Percentiles rank a stretch among this genome's conserved stretches.
phyloP scores from a whole-genome alignment of 1,140 invertebrate species.

The Sarcophaga peregrina region DNA sequence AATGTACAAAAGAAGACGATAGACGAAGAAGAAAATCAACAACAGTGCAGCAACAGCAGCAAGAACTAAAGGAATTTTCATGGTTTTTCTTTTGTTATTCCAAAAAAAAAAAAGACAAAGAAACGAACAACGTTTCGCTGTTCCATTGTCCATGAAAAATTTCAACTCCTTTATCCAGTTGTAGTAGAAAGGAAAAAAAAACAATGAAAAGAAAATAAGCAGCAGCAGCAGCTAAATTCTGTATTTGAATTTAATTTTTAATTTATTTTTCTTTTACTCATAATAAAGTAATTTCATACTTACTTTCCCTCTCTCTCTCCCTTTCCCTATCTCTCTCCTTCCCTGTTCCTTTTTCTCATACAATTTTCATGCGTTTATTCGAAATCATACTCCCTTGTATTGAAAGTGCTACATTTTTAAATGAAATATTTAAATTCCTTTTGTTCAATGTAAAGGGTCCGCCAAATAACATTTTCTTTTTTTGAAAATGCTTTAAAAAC shows the following conservation, averaged over 20 bases:
- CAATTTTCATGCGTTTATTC: background rate
- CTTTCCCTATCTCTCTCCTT: background rate
- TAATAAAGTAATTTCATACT: slow-evolving; percentile 6
- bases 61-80: background rate
- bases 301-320: background rate
- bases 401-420: background rate
- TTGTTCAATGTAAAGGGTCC: too few relatives aligned
- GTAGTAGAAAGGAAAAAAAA: too few relatives aligned
- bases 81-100: background rate
- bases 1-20: background rate
- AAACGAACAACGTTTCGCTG: too few relatives aligned
- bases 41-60: background rate
- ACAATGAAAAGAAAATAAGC: too few relatives aligned
- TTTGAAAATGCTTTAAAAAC: too few relatives aligned
- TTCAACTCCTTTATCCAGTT: too few relatives aligned
- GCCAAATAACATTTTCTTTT: too few relatives aligned
- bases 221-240: background rate
- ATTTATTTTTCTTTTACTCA: slow-evolving; percentile 14
- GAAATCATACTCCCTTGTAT: too few relatives aligned
- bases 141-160: too few relatives aligned
- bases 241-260: background rate
- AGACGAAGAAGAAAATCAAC: background rate
- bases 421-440: slow-evolving; percentile 1
- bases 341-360: background rate
- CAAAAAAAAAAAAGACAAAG: background rate